These are phyloP conservation scores for Herminia tarsipennalis DNA, from an alignment of 2,888 invertebrate genomes.

Conservation along the genomic window DNA sequence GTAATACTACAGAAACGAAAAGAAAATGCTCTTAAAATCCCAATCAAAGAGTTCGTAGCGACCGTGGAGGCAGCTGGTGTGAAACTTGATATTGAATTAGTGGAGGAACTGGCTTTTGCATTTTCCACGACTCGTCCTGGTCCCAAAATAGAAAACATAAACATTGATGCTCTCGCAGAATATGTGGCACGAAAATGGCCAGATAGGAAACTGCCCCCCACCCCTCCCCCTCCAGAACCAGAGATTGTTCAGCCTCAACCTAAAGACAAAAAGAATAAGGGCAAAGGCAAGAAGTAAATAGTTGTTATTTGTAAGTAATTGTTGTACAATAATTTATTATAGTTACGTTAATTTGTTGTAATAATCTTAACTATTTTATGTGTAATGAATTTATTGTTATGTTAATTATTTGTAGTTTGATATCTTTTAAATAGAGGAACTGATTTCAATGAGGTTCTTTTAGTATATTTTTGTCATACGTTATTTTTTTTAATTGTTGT, in stretches of 20 bases:
- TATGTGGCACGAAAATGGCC: conserved; percentile 69
- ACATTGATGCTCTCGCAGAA: conserved; percentile 53
- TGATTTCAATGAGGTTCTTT: no score
- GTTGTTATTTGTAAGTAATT: no score
- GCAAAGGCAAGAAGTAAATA: conserved; percentile 2
- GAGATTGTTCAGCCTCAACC: conserved; percentile 9
- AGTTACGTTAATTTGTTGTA: no score
- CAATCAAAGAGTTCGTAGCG: conserved; percentile 46
- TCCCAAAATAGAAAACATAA: conserved; percentile 48
- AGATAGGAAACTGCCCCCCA: conserved; percentile 59
- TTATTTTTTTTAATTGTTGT: no score
- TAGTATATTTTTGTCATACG: no score
- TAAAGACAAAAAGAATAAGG: conserved; percentile 10
- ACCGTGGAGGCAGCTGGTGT: conserved; percentile 32
- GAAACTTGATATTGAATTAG: conserved; percentile 57
- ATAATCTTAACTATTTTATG: no score
- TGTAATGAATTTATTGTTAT: no score
- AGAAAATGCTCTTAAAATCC: conserved; percentile 45
- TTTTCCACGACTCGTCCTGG: conserved; percentile 53
- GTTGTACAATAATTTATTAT: no score
- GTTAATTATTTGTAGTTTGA: no score
- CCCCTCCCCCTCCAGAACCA: conserved; percentile 60
- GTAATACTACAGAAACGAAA: conserved; percentile 54
- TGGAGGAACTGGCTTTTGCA: conserved; percentile 60
- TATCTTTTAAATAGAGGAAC: no score